Evolutionary conservation across 2,113 vertebrate species (phyloP).

Genomic region (Tiliqua scincoides): DNA sequence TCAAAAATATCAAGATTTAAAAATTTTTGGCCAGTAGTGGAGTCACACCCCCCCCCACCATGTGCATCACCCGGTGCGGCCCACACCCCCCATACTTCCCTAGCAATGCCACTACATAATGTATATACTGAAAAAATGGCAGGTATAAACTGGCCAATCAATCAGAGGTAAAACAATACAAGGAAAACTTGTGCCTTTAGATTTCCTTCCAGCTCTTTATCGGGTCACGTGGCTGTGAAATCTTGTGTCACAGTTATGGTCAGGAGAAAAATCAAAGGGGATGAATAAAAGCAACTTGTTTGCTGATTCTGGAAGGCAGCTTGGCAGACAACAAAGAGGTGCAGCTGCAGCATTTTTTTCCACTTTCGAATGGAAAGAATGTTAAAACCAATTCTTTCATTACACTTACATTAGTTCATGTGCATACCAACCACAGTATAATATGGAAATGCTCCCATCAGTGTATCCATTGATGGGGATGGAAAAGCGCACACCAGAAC

Average conservation of each 20-base stretch:
- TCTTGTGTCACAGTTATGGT: conserved; percentile 65
- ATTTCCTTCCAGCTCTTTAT: conserved; percentile 57
- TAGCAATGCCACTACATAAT: no score
- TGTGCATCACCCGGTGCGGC: no score
- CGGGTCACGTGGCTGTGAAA: conserved; percentile 50
- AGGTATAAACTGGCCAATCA: neutral
- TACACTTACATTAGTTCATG: neutral
- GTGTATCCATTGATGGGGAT: neutral
- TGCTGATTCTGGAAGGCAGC: conserved; percentile 67
- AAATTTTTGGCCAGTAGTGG: no score
- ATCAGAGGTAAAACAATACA: no score
- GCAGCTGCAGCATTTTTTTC: conserved; percentile 52
- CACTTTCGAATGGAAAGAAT: conserved; percentile 44
- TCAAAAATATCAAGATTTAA: no score
- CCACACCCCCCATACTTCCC: no score
- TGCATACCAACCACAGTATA: neutral
- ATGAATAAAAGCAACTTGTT: conserved; percentile 69
- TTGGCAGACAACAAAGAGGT: conserved; percentile 47
- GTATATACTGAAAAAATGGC: neutral
- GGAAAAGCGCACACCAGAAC: no score
- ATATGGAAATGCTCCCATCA: neutral
- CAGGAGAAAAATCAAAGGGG: conserved; percentile 62
- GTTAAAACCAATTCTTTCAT: neutral
- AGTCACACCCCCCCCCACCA: no score
- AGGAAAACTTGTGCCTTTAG: no score